Base-by-base conservation (phyloP, 2,888 invertebrate genomes). In the Limnephilus marmoratus region DNA sequence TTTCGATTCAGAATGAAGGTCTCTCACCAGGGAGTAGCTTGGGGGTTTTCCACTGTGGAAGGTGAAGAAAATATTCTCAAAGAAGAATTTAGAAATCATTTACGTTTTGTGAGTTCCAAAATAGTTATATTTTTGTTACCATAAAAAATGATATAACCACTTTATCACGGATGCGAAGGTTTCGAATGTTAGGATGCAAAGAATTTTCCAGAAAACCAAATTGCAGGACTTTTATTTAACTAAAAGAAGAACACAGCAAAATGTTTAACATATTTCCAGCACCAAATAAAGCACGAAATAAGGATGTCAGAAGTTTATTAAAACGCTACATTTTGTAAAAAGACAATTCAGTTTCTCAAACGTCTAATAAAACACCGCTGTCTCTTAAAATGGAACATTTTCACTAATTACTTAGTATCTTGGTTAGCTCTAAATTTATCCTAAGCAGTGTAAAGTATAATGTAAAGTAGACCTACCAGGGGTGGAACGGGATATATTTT, bases 351-450 rank as follows among this genome's bases (percentile, higher is more conserved):
- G 90, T 90, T 83, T 3, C 83, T 90, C 90, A 83, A 90, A 90
- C n/a, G 83, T 90, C 90, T 83, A 90, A 90, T 90, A 90, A 90
- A 81, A 53, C 90, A 82, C 18, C 82, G 82, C 31, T 49, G 90
- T 90, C 83, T 90, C 90, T 90, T 90, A 31, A 49, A 90, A 81
- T 81, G 90, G 49, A 81, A 83, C 81, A 90, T 90, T 90, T 34
- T 82, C 90, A 53, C 83, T 90, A 90, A 90, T 90, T 90, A 90
- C 49, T 68, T 68, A n/a, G 90, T 90, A 90, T 81, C 45, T 41
- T 90, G 81, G 81, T 81, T 41, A 81, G n/a, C 90, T 81, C 81
- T 31, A 90, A 90, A 90, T 81, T 90, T 81, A 81, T 90, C 90
- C 90, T 81, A n/a, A n/a, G 24, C 89, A 31, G n/a, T 89, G 89